Evolutionary conservation across 1,140 invertebrate species (phyloP).

Genomic region (Aradophagus sp.): DNA sequence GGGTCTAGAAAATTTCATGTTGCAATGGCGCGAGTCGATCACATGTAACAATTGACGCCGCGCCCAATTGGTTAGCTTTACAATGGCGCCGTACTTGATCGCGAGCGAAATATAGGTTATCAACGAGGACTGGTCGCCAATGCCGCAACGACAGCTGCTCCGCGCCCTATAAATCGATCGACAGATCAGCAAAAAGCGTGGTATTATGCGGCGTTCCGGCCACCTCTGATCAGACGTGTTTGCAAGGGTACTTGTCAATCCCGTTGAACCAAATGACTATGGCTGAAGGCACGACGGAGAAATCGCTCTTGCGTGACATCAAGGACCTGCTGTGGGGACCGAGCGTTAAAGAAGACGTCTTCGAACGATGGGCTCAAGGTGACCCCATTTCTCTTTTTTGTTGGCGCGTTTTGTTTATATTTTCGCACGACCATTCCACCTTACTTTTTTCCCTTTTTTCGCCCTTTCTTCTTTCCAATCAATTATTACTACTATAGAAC

Average conservation of each 20-base stretch:
- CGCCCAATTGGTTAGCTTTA: conserved; percentile 26
- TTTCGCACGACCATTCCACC: not conserved
- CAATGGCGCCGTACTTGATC: conserved; percentile 67
- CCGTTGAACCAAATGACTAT: conserved; percentile 51
- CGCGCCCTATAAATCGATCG: conserved; percentile 20
- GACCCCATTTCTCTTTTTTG: conserved; percentile 17
- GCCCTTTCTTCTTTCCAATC: no score
- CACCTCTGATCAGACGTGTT: conserved; percentile 39
- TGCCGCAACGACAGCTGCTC: conserved; percentile 16
- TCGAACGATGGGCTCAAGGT: conserved; percentile 93
- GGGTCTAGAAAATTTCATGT: no score
- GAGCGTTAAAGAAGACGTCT: conserved; percentile 88
- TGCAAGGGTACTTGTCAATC: conserved; percentile 55
- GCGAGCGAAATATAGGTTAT: conserved; percentile 66
- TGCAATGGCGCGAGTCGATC: no score
- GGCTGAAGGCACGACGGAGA: conserved; percentile 60
- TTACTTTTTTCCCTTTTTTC: no score
- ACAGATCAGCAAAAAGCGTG: conserved; percentile 15
- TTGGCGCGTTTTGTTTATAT: conserved; percentile 1
- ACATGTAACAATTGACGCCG: no score
- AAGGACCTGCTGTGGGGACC: conserved; percentile 87
- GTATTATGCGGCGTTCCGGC: conserved; percentile 33
- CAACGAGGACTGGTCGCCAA: conserved; percentile 28
- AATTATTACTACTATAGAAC: no score
- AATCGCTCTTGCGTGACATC: conserved; percentile 77